Base-by-base conservation (phyloP, 37 sponge, comb jelly and placozoan genomes). In the Beroe ovata region DNA sequence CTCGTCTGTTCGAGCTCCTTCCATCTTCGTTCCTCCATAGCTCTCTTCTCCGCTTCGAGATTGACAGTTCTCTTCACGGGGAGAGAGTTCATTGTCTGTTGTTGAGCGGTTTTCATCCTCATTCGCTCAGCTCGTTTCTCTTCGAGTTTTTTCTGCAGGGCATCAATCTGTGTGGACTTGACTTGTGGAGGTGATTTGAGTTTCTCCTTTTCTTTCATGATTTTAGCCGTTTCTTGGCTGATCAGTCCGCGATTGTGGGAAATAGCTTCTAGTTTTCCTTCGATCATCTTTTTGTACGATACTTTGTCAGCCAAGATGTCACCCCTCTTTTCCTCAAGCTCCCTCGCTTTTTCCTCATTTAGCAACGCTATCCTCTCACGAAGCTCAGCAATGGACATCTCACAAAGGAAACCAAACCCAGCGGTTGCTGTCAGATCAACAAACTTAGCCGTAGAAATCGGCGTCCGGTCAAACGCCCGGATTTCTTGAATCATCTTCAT, bases 341-440 rank as follows among this genome's bases (percentile, higher is more conserved):
- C 94, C 72, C 95, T 93, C 16, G 89, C 92, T 32, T 91, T 88
- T 35, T 95, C 93, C 29, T 92, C 69, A 41, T 92, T 95, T 89
- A 94, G 60, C 59, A 94, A 90, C 0, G 92, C 64, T 59, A 97
- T 84, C 33, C 97, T 40, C 69, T 97, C 97, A 18, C 90, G 37
- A 40, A 96, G 93, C 92, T 97, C 98, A 64, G 94, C 95, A 21
- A 97, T 64, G 18, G 98, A 97, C 98, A 97, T 97, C 59, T 97
- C 98, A 40, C 92, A 59, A 39, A 97, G 89, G 33, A 97, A 59
- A 8, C 98, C 98, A 21, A 90, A 91, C 0, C 94, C 93, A 20
- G 92, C 90, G 37, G 98, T 95, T 77, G 92, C 92, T 29, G 98
- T 97, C 18, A 92, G 37, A 91, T 97, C 98, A 22, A 97, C 92